phyloP scores from a whole-genome alignment of 2,113 vertebrate genomes.

The Arvicanthis niloticus region DNA sequence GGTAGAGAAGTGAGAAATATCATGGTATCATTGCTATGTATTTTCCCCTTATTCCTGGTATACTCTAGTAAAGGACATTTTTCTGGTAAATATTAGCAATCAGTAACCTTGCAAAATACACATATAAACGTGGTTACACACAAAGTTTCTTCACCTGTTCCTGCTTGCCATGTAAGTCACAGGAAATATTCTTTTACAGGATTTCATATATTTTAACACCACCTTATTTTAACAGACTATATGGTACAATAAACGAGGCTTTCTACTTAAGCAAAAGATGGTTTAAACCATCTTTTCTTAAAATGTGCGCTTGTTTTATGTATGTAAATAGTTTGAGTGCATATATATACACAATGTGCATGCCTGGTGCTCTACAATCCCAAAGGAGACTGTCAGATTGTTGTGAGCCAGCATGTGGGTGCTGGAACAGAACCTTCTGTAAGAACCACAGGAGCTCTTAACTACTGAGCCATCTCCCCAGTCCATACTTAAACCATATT shows the following conservation, averaged over 20 bases:
- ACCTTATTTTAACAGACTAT: neutral
- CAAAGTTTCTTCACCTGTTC: neutral
- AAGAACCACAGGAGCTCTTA: neutral
- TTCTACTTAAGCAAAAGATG: neutral
- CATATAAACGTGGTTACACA: neutral
- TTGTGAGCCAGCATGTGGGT: neutral
- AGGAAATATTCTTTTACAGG: neutral
- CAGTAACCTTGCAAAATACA: neutral
- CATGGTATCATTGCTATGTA: neutral
- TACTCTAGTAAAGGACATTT: neutral
- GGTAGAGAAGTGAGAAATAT: neutral
- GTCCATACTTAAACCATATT: neutral
- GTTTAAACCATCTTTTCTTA: neutral
- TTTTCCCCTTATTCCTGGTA: neutral
- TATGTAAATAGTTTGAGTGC: neutral
- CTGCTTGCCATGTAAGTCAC: neutral
- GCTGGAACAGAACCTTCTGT: neutral
- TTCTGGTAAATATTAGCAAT: neutral
- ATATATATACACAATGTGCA: no score
- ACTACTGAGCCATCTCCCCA: neutral
- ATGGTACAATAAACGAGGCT: neutral
- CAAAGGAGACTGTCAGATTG: neutral
- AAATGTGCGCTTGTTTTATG: neutral
- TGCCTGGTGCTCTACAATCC: no score
- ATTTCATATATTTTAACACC: constrained; percentile 2